phyloP scores from a whole-genome alignment of 2,113 vertebrate genomes.

The Chascanopsetta lugubris region DNA sequence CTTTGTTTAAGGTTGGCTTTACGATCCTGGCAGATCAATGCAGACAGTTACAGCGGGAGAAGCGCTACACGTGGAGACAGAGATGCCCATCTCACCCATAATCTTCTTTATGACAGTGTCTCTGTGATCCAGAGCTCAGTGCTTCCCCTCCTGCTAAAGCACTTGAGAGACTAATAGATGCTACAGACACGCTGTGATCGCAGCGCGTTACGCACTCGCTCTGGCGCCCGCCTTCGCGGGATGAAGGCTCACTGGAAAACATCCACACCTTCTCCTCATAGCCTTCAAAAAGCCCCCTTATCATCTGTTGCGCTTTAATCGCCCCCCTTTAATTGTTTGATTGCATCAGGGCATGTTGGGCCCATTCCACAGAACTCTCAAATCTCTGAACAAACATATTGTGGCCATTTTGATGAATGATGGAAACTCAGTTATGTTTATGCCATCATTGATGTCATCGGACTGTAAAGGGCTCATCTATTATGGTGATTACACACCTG shows the following conservation, averaged over 20 bases:
- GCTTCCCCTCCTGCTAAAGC: conserved; percentile 69
- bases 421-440: background rate
- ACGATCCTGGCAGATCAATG: conserved; percentile 30
- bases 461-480: background rate
- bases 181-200: conserved; percentile 54
- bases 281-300: conserved; percentile 9
- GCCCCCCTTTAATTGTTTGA: conserved; percentile 8
- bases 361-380: no score
- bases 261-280: conserved; percentile 39
- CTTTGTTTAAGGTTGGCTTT: conserved; percentile 2
- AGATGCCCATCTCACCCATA: conserved; percentile 51
- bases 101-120: conserved; percentile 48
- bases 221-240: conserved; percentile 3
- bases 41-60: conserved; percentile 48
- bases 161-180: conserved; percentile 64
- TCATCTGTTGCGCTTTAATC: conserved; percentile 23
- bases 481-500: background rate
- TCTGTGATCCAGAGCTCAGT: conserved; percentile 39
- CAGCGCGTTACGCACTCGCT: conserved; percentile 29
- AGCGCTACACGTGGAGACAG: conserved; percentile 41
- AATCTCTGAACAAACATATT: background rate
- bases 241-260: conserved; percentile 35
- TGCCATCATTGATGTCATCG: background rate
- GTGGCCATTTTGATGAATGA: background rate
- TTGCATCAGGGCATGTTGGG: no score